A percentile compares a stretch with the other conserved stretches of the same genome.
Evolutionary conservation across 2,797 vertebrate genomes (phyloP).

Genomic region (Onychomys arenicola): DNA sequence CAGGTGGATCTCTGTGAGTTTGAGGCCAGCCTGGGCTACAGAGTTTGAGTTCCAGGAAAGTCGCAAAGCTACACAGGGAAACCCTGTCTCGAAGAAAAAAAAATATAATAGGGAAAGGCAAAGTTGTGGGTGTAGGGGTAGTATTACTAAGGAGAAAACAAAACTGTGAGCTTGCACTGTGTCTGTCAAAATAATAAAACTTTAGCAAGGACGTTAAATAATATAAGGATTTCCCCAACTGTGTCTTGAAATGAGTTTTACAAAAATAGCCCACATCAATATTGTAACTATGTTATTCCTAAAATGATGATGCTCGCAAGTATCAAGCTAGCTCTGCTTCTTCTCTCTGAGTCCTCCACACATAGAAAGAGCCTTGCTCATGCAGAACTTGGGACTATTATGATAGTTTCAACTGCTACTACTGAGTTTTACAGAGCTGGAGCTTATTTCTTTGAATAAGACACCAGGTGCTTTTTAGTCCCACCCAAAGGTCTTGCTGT

Average conservation of each 20-base stretch:
- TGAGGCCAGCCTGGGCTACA: too few relatives aligned
- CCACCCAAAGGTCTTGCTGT: not conserved
- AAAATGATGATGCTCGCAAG: not conserved
- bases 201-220: not conserved
- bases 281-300: not conserved
- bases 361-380: not conserved
- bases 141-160: not conserved
- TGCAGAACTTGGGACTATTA: not conserved
- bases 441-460: not conserved
- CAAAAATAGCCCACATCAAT: not conserved
- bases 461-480: not conserved
- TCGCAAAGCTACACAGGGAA: too few relatives aligned
- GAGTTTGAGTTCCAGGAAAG: too few relatives aligned
- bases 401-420: not conserved
- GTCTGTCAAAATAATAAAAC: not conserved
- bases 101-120: not conserved
- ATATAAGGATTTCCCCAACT: not conserved
- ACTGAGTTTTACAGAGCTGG: slow-evolving; percentile 11
- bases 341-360: not conserved
- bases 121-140: not conserved
- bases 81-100: too few relatives aligned
- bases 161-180: not conserved
- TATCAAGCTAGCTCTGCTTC: not conserved
- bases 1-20: too few relatives aligned
- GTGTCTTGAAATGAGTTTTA: not conserved